Evolutionary conservation across 2,113 vertebrate genomes (phyloP), one percentile per base, ranked within the genome.

Genomic region (Phrynosoma platyrhinos): DNA sequence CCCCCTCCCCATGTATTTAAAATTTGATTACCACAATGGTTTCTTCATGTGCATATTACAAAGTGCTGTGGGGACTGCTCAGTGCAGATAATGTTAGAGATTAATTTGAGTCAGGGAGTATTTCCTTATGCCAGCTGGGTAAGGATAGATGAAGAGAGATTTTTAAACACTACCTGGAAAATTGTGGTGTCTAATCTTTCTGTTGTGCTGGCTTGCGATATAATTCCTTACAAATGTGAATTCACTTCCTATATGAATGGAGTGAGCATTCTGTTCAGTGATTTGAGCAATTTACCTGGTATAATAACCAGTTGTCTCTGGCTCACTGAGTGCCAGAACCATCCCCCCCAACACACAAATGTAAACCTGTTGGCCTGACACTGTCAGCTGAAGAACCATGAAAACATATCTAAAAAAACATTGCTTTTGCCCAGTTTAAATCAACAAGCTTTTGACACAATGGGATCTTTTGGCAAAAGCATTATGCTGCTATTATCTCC

Each of bases 11-110:
- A 95, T 92, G 92, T 96, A 91, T 96, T 96, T 95, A 86, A 89
- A 95, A 96, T 96, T 94, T 97, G 94, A 96, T 97, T 96, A 96
- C 91, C 92, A 95, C 93, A 96, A 95, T 95, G 92, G 94, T 96
- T 97, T 93, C 93, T 96, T 97, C 94, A 95, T 97, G 94, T 96
- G 94, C 95, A 95, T 94, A 96, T 92, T 94, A 93, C 92, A 96
- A 96, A 96, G 87, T 93, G 94, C 94, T 95, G 93, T 94, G 92
- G 94, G 93, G 93, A 93, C 86, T 87, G 82, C 92, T 96, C 92
- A 90, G 71, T 90, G 83, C 87, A 96, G 95, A 94, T 96, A 94
- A 95, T 93, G 91, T 95, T 96, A 93, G 93, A 94, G 95, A 96
- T 95, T 95, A 96, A 95, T 93, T 95, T 94, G 93, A 95, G 94